A percentile compares a stretch with the other conserved stretches of the same genome.
Evolutionary conservation across 1,140 invertebrate species (phyloP).

Genomic region (Megathymus violae): DNA sequence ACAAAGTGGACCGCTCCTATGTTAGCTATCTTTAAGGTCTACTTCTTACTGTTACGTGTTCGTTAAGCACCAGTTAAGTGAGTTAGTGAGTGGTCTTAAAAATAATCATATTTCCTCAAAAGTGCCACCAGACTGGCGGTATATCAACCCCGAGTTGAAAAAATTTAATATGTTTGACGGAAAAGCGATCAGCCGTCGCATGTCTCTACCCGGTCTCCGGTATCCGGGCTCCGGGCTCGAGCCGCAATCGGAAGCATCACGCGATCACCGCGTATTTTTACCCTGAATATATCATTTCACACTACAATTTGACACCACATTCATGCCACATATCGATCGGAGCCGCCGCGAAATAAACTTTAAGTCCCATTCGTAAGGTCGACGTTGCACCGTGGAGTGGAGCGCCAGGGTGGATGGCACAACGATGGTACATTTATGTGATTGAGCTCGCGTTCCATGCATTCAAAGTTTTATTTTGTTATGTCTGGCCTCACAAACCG

Average conservation of each 20-base stretch:
- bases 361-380: conserved; percentile 38
- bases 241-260: conserved; percentile 62
- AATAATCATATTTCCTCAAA: too few species aligned
- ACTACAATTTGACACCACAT: conserved; percentile 70
- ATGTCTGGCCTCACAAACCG: conserved; percentile 55
- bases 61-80: too few species aligned
- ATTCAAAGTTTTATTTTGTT: conserved; percentile 64
- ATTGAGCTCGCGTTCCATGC: conserved; percentile 63
- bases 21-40: too few species aligned
- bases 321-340: conserved; percentile 45
- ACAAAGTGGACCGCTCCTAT: too few species aligned
- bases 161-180: conserved; percentile 63
- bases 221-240: too few species aligned
- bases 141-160: conserved; percentile 39
- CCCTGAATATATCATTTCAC: conserved; percentile 75
- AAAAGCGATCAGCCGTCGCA: conserved; percentile 55
- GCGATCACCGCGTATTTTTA: conserved; percentile 56
- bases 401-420: conserved; percentile 39
- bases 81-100: too few species aligned
- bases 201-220: conserved; percentile 55
- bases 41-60: too few species aligned
- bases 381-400: conserved; percentile 15
- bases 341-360: conserved; percentile 41
- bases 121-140: not conserved
- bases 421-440: conserved; percentile 58